Evolutionary conservation across 1,140 invertebrate species (phyloP).

Genomic region (Drosophila ananassae): DNA sequence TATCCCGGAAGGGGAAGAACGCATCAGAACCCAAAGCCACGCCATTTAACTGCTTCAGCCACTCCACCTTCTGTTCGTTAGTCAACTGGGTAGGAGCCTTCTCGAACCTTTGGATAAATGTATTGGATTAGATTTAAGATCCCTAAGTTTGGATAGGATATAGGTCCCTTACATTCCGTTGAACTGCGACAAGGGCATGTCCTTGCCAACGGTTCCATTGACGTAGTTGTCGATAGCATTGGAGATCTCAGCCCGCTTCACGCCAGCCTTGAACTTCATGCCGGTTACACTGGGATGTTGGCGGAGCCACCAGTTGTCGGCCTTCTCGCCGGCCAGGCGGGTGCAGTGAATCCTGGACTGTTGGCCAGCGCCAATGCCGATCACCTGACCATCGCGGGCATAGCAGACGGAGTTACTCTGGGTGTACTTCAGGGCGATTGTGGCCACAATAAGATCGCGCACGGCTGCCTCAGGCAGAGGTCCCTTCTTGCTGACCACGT

Average conservation of each 20-base stretch:
- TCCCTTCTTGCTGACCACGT: constrained; percentile 91
- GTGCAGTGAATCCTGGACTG: constrained; percentile 99
- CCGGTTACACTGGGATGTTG: constrained; percentile 94
- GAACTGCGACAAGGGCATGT: constrained; percentile 84
- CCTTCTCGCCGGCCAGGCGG: constrained; percentile 97
- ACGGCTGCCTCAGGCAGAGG: constrained; percentile 90
- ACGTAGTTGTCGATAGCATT: constrained; percentile 99
- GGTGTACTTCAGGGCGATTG: constrained; percentile 98
- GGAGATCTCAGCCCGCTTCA: constrained; percentile 96
- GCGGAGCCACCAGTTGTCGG: constrained; percentile 99
- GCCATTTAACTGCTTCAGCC: constrained; percentile 91
- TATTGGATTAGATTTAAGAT: background rate
- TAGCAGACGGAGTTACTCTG: constrained; percentile 88
- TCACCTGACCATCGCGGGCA: constrained; percentile 93
- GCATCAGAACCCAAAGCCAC: constrained; percentile 98
- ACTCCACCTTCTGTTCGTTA: constrained; percentile 89
- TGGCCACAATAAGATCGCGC: constrained; percentile 97
- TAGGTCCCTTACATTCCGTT: constrained; percentile 67
- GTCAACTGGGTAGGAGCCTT: constrained; percentile 89
- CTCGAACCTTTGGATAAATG: constrained; percentile 86
- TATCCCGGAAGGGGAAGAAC: constrained; percentile 99
- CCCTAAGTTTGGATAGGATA: background rate
- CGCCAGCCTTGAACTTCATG: constrained; percentile 95
- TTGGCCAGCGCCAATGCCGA: constrained; percentile 98
- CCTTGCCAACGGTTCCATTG: constrained; percentile 93